Conservation (phyloP, 1,140 invertebrate genomes). For the Neodiprion fabricii region DNA sequence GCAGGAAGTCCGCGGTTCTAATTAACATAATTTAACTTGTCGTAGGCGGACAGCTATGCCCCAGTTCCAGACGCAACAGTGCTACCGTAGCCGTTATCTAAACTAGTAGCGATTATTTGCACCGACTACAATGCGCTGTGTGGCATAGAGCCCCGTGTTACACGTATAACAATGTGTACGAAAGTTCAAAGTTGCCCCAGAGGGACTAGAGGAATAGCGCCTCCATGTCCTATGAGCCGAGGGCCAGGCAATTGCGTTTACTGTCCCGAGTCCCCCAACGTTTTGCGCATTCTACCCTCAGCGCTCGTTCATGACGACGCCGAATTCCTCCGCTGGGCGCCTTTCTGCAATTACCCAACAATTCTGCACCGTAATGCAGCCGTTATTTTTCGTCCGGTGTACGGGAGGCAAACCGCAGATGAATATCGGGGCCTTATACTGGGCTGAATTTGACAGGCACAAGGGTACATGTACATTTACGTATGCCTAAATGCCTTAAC, state of each 20-base stretch:
- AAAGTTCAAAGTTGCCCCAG: slow-evolving; percentile 4
- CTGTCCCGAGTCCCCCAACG: neutral
- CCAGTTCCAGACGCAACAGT: neutral
- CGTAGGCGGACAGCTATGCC: neutral
- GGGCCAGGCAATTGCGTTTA: neutral
- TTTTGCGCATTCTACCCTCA: neutral
- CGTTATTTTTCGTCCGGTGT: neutral
- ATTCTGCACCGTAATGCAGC: neutral
- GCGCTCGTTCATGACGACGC: neutral
- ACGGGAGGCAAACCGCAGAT: neutral
- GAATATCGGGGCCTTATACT: neutral
- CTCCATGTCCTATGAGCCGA: neutral
- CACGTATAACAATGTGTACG: neutral
- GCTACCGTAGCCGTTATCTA: neutral
- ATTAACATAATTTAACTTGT: slow-evolving; percentile 8
- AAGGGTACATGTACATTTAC: too few species aligned
- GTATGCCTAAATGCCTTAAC: too few species aligned
- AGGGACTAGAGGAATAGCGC: neutral
- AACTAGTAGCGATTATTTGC: slow-evolving; percentile 4
- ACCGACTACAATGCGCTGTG: slow-evolving; percentile 1
- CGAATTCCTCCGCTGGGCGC: neutral
- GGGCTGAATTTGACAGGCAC: neutral
- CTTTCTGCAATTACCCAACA: neutral
- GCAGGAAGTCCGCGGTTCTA: neutral
- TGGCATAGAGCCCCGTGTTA: neutral